phyloP scores from a whole-genome alignment of 2,113 vertebrate genomes.

The Silurus asotus region DNA sequence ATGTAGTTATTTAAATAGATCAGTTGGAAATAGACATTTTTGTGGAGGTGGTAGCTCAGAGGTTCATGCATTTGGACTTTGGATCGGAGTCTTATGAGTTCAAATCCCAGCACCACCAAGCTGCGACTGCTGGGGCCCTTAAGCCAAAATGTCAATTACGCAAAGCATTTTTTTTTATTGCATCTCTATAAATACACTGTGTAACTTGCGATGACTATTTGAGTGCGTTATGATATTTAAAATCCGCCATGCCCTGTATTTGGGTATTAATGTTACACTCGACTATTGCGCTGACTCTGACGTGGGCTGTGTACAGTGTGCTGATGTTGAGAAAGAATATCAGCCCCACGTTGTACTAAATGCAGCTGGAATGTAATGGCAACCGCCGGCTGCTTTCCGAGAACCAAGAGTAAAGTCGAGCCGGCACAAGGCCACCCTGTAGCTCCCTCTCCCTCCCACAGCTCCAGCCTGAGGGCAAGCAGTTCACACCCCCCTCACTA shows the following conservation, averaged over 20 bases:
- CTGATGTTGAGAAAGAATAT: not conserved
- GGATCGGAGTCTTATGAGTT: too few species aligned
- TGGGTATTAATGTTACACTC: conserved; percentile 1
- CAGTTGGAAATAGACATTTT: too few species aligned
- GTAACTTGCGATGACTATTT: too few species aligned
- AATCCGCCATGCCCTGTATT: not conserved
- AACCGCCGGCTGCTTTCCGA: not conserved
- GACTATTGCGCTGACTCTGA: not conserved
- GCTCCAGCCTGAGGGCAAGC: conserved; percentile 8
- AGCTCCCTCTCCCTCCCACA: not conserved
- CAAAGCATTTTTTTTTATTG: too few species aligned
- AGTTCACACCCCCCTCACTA: not conserved
- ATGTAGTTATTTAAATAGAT: too few species aligned
- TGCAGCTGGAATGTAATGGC: conserved; percentile 6
- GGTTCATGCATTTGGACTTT: too few species aligned
- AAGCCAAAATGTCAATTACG: too few species aligned
- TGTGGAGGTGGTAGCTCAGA: too few species aligned
- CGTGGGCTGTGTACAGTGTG: not conserved
- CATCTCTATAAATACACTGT: too few species aligned
- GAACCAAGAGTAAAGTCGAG: not conserved
- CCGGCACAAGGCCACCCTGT: not conserved
- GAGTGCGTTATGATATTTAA: not conserved
- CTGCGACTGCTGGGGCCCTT: too few species aligned
- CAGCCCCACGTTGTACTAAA: conserved; percentile 5
- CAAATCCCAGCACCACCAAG: too few species aligned